Evolutionary conservation across 2,797 vertebrate species (phyloP).

Genomic region (Anisognathus igniventris): DNA sequence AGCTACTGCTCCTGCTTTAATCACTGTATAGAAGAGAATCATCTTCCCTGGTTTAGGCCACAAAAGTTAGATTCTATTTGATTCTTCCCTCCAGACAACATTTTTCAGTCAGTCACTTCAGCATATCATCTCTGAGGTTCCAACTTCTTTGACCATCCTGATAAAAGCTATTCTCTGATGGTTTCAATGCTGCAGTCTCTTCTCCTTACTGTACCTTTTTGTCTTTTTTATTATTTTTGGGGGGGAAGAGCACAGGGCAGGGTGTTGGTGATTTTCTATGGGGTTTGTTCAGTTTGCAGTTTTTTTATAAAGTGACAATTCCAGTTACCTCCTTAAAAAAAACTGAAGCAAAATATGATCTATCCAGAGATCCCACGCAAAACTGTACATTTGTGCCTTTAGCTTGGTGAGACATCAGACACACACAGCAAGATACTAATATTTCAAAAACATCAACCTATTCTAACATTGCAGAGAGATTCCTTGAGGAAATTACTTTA

Average conservation of each 20-base stretch:
- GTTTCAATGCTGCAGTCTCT: background rate
- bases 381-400: background rate
- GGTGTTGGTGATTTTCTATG: background rate
- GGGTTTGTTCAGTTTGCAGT: fast-evolving
- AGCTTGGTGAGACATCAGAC: background rate
- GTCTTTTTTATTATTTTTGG: no score
- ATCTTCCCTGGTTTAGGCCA: background rate
- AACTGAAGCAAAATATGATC: background rate
- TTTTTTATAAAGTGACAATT: background rate
- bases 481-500: background rate
- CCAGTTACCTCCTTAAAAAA: background rate
- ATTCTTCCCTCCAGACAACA: background rate
- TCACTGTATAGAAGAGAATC: fast-evolving
- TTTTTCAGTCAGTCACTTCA: background rate
- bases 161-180: background rate
- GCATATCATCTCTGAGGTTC: background rate
- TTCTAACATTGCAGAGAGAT: background rate
- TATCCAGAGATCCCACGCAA: background rate
- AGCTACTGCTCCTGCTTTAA: background rate
- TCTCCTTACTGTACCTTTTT: background rate
- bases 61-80: background rate
- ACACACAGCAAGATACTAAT: background rate
- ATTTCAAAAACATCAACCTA: background rate
- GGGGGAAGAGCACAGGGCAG: no score
- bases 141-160: background rate